Conservation (phyloP, 1,140 invertebrate genomes). For the Eriosoma lanigerum region DNA sequence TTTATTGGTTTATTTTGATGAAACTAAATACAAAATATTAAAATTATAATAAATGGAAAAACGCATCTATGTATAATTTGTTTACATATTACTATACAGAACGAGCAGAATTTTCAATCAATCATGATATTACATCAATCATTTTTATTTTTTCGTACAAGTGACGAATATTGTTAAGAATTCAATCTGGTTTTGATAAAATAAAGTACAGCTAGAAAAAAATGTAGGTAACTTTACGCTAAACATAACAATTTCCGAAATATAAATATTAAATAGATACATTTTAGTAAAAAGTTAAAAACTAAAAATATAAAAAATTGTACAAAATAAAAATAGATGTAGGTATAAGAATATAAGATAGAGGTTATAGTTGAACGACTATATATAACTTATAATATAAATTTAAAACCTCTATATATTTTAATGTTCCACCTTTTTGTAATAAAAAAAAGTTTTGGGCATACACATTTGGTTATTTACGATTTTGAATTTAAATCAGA, state of each 20-base stretch:
- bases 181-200: constrained; percentile 17
- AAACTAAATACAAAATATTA: no score
- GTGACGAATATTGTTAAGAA: background rate
- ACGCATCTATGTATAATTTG: no score
- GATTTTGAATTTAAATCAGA: constrained; percentile 1
- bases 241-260: background rate
- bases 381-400: background rate
- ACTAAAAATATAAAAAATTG: background rate
- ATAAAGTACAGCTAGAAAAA: background rate
- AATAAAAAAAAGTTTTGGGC: constrained; percentile 19
- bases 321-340: background rate
- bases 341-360: background rate
- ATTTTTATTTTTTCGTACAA: constrained; percentile 1
- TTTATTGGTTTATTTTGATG: no score
- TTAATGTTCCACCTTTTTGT: constrained; percentile 33
- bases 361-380: background rate
- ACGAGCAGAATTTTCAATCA: background rate
- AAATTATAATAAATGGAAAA: no score
- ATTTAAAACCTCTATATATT: constrained; percentile 10
- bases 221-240: background rate
- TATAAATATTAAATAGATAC: background rate
- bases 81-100: no score
- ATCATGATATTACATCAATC: constrained; percentile 36
- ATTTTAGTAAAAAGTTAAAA: background rate
- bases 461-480: constrained; percentile 3